Conservation (phyloP, 1,140 invertebrate species). For the Aradophagus sp. region DNA sequence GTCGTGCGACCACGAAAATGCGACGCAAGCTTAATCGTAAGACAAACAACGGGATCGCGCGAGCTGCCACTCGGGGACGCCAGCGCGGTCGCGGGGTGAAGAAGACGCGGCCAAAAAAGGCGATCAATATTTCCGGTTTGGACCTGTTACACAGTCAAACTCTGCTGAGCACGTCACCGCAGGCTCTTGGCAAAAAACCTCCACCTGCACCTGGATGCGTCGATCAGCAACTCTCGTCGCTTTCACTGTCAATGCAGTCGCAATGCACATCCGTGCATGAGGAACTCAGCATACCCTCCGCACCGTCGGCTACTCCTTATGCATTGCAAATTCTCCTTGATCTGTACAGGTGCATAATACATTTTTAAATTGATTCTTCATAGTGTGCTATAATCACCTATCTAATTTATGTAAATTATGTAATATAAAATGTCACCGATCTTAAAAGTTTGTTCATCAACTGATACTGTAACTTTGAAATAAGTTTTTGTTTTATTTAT, state of each 20-base stretch:
- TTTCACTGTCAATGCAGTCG: constrained; percentile 77
- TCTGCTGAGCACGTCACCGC: constrained; percentile 86
- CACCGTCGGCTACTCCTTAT: constrained; percentile 87
- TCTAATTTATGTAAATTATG: too few relatives aligned
- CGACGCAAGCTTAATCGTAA: constrained; percentile 72
- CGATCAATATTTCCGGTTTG: constrained; percentile 86
- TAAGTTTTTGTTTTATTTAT: too few relatives aligned
- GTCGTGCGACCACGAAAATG: constrained; percentile 68
- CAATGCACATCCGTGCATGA: constrained; percentile 81
- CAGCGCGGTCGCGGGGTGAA: constrained; percentile 75
- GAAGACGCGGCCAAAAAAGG: constrained; percentile 78
- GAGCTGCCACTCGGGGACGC: constrained; percentile 67
- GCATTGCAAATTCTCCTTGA: constrained; percentile 90
- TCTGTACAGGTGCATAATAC: constrained; percentile 76
- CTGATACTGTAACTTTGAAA: too few relatives aligned
- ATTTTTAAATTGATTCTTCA: neutral
- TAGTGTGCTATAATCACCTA: too few relatives aligned
- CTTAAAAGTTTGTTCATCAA: too few relatives aligned
- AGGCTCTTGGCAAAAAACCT: constrained; percentile 80
- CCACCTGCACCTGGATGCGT: constrained; percentile 91
- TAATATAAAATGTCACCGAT: too few relatives aligned
- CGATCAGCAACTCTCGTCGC: constrained; percentile 88
- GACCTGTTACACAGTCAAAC: constrained; percentile 94
- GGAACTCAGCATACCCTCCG: constrained; percentile 86
- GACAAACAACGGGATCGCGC: constrained; percentile 68